A percentile compares a stretch with the other conserved stretches of the same genome.
phyloP scores from a whole-genome alignment of 2,888 invertebrate species.

The Clostera curtula region DNA sequence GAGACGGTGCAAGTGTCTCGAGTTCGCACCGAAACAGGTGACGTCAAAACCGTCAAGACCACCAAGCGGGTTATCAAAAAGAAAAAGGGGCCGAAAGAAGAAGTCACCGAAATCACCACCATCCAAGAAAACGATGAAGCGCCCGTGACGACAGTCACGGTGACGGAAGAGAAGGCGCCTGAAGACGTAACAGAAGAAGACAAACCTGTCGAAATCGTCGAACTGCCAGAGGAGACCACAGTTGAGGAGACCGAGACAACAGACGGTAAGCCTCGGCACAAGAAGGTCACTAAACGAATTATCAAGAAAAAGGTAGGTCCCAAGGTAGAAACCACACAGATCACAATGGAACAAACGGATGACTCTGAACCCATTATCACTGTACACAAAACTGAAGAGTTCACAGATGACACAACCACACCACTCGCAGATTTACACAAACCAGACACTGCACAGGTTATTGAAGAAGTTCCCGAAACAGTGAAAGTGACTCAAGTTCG shows the following conservation, averaged over 20 bases:
- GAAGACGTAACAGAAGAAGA: not conserved
- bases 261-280: conserved; percentile 15
- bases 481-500: conserved; percentile 8
- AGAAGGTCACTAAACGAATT: conserved; percentile 23
- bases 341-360: conserved; percentile 16
- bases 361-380: conserved; percentile 16
- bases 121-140: conserved; percentile 4
- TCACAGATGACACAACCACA: conserved; percentile 7
- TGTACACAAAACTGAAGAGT: conserved; percentile 29
- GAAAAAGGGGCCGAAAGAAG: conserved; percentile 3
- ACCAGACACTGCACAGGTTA: conserved; percentile 1
- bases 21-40: conserved; percentile 3
- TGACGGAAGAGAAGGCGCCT: conserved; percentile 2
- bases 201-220: not conserved
- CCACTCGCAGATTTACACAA: conserved; percentile 3
- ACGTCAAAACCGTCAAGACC: conserved; percentile 1
- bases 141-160: conserved; percentile 1
- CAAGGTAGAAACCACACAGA: conserved; percentile 18
- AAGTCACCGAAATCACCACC: conserved; percentile 4
- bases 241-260: not conserved
- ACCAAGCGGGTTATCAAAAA: conserved; percentile 27
- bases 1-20: conserved; percentile 7
- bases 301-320: conserved; percentile 27
- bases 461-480: conserved; percentile 9
- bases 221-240: conserved; percentile 3